Evolutionary conservation across 2,888 invertebrate genomes (phyloP).

Genomic region (Himalopsyche tibetana): DNA sequence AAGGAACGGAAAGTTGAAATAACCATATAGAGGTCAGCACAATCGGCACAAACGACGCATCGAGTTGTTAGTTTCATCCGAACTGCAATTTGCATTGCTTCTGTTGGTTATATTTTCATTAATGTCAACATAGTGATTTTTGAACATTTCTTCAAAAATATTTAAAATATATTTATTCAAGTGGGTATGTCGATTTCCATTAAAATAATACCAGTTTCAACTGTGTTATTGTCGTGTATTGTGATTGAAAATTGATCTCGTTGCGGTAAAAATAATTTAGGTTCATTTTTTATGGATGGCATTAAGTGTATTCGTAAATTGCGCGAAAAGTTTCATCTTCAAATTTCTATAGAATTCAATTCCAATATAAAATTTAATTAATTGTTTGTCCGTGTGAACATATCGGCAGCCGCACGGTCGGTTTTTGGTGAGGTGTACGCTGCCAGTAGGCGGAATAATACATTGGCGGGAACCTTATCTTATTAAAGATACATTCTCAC

Average conservation of each 20-base stretch:
- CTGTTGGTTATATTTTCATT: slow-evolving; percentile 52
- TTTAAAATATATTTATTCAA: background rate
- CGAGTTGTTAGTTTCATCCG: slow-evolving; percentile 49
- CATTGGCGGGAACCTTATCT: slow-evolving; percentile 47
- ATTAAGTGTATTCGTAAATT: slow-evolving; percentile 33
- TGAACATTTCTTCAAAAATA: slow-evolving; percentile 46
- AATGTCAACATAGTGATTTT: slow-evolving; percentile 53
- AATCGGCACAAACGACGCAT: slow-evolving; percentile 58
- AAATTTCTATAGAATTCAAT: background rate
- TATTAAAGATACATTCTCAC: background rate
- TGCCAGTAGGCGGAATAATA: slow-evolving; percentile 19
- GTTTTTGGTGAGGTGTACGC: background rate
- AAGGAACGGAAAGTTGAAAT: slow-evolving; percentile 49
- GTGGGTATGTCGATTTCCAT: background rate
- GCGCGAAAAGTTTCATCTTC: slow-evolving; percentile 13
- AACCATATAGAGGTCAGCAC: slow-evolving; percentile 62
- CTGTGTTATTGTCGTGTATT: background rate
- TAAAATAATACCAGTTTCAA: background rate
- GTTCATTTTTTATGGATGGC: slow-evolving; percentile 38
- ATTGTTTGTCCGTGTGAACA: background rate
- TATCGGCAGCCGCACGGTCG: background rate
- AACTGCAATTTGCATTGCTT: slow-evolving; percentile 52
- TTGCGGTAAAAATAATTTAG: slow-evolving; percentile 8
- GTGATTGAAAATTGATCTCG: slow-evolving; percentile 15
- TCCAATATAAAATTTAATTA: background rate